phyloP scores from a whole-genome alignment of 2,888 invertebrate genomes.

The Agonopterix alstromeriana region DNA sequence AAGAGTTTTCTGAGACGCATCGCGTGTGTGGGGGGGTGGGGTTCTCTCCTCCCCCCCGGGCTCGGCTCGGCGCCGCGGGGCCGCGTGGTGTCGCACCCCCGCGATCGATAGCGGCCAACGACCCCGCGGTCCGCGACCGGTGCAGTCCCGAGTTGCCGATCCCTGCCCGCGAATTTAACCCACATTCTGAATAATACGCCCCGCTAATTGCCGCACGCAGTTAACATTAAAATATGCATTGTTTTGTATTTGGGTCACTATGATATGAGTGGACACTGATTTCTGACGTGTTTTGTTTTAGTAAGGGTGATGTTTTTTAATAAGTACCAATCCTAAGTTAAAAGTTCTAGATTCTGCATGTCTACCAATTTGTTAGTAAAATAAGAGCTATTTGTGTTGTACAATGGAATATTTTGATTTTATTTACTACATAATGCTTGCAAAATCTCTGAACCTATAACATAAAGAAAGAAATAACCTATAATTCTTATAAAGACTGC shows the following conservation, averaged over 20 bases:
- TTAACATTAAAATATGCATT: slow-evolving; percentile 49
- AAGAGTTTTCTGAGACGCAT: slow-evolving; percentile 45
- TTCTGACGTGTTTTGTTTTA: slow-evolving; percentile 7
- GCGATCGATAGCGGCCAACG: slow-evolving; percentile 73
- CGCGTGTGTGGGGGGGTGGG: slow-evolving; percentile 30
- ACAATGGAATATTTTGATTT: too few relatives aligned
- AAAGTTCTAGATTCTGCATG: too few relatives aligned
- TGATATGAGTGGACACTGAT: slow-evolving; percentile 12
- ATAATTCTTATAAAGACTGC: too few relatives aligned
- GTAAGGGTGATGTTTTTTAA: too few relatives aligned
- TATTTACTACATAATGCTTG: too few relatives aligned
- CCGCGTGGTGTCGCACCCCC: slow-evolving; percentile 49
- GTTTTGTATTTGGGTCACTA: slow-evolving; percentile 43
- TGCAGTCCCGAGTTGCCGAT: slow-evolving; percentile 60
- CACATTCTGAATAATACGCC: slow-evolving; percentile 38
- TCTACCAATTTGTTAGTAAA: too few relatives aligned
- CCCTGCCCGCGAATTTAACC: slow-evolving; percentile 53
- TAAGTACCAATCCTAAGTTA: too few relatives aligned
- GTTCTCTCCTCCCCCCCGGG: slow-evolving; percentile 9
- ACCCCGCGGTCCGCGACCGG: slow-evolving; percentile 64
- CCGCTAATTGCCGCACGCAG: slow-evolving; percentile 58
- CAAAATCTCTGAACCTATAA: too few relatives aligned
- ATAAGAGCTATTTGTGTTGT: too few relatives aligned
- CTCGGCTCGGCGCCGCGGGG: slow-evolving; percentile 47
- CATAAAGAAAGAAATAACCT: too few relatives aligned